A percentile compares a stretch with the other conserved stretches of the same genome.
Conservation (phyloP, 2,888 invertebrate genomes). For the Stomorhina lunata region DNA sequence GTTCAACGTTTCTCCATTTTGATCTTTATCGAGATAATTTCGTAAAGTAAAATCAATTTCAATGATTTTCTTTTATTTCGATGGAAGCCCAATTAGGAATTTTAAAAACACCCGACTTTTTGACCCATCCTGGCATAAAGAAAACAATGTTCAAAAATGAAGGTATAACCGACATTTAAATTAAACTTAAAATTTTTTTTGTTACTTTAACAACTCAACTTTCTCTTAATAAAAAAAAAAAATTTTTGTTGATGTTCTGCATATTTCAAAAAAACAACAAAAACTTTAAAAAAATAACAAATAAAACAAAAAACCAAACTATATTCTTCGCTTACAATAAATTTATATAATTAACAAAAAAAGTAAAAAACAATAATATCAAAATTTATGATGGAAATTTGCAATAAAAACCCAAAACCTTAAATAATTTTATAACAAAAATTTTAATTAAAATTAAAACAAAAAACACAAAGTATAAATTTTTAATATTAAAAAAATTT, state of each 20-base stretch:
- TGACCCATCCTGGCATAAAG: too few relatives aligned
- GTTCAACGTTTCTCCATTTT: too few relatives aligned
- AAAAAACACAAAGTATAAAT: not conserved
- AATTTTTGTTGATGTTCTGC: slow-evolving; percentile 33
- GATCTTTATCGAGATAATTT: too few relatives aligned
- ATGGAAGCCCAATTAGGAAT: too few relatives aligned
- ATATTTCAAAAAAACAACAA: slow-evolving; percentile 26
- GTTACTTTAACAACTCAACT: not conserved
- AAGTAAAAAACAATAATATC: slow-evolving; percentile 49
- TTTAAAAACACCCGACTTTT: too few relatives aligned
- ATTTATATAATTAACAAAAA: slow-evolving; percentile 22
- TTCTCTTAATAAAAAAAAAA: not conserved
- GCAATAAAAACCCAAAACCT: slow-evolving; percentile 24
- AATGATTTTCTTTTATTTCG: too few relatives aligned
- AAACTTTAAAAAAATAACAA: slow-evolving; percentile 19
- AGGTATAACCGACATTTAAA: too few relatives aligned
- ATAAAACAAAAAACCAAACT: not conserved
- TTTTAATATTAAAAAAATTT: not conserved
- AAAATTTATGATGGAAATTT: slow-evolving; percentile 21
- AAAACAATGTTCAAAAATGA: slow-evolving; percentile 57
- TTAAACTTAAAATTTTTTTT: slow-evolving; percentile 8
- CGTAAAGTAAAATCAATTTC: too few relatives aligned
- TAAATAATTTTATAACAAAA: slow-evolving; percentile 57
- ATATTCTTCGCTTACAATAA: slow-evolving; percentile 54
- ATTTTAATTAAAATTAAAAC: not conserved